phyloP scores from a whole-genome alignment of 1,140 invertebrate genomes.

The Contarinia nasturtii region DNA sequence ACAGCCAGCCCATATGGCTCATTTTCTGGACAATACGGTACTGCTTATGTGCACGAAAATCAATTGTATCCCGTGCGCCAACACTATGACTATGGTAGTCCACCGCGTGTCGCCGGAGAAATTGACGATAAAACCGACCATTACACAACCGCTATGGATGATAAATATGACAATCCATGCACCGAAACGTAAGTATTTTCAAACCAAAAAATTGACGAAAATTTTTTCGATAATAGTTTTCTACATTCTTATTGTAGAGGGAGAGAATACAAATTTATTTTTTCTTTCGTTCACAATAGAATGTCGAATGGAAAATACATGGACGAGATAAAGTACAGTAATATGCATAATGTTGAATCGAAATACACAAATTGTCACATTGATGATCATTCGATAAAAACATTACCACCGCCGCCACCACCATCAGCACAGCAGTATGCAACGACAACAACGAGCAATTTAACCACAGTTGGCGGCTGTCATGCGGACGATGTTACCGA shows the following conservation, averaged over 20 bases:
- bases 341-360: conserved; percentile 7
- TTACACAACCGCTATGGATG: conserved; percentile 4
- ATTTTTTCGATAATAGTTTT: neutral
- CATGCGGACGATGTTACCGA: conserved; percentile 10
- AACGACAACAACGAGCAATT: neutral
- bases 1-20: conserved; percentile 39
- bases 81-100: conserved; percentile 22
- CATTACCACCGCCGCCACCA: conserved; percentile 1
- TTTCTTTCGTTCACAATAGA: neutral
- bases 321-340: conserved; percentile 3
- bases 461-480: conserved; percentile 8
- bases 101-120: conserved; percentile 14
- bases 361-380: conserved; percentile 13
- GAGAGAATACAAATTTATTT: neutral
- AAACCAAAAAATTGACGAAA: neutral
- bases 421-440: conserved; percentile 1
- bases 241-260: neutral
- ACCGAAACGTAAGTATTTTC: conserved; percentile 1
- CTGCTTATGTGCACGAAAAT: conserved; percentile 19
- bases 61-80: conserved; percentile 20
- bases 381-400: conserved; percentile 7
- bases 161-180: conserved; percentile 4
- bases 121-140: conserved; percentile 6
- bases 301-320: conserved; percentile 7
- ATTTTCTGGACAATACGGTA: conserved; percentile 21